Conservation (phyloP, 2,113 vertebrate genomes). For the Chascanopsetta lugubris region DNA sequence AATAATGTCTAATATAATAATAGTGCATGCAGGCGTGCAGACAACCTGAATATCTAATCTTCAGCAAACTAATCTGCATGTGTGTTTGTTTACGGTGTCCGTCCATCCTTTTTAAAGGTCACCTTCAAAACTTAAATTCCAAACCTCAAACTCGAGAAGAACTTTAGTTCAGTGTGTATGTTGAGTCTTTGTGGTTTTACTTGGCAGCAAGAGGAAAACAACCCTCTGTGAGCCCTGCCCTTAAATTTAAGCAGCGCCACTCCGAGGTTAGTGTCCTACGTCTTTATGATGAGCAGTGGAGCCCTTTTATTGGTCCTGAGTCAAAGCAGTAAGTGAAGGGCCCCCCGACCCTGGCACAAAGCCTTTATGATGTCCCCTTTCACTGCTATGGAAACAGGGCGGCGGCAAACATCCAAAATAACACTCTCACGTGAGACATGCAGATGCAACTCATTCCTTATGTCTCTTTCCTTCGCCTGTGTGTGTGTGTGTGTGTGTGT, state of each 20-base stretch:
- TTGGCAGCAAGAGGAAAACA: background rate
- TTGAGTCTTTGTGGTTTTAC: slow-evolving; percentile 11
- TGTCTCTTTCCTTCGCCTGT: slow-evolving; percentile 23
- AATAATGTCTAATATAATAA: too few relatives aligned
- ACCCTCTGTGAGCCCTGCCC: background rate
- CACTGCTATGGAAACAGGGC: slow-evolving; percentile 59
- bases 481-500: too few relatives aligned
- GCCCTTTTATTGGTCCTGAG: slow-evolving; percentile 62
- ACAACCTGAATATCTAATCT: too few relatives aligned
- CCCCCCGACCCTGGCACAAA: slow-evolving; percentile 57
- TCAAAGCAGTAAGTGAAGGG: slow-evolving; percentile 57
- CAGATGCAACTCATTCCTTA: slow-evolving; percentile 4
- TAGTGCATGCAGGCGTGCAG: too few relatives aligned
- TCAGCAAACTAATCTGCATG: too few relatives aligned
- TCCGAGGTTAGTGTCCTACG: slow-evolving; percentile 32
- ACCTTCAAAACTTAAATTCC: too few relatives aligned
- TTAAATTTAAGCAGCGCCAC: slow-evolving; percentile 24
- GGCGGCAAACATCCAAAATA: slow-evolving; percentile 51
- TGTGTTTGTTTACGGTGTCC: too few relatives aligned
- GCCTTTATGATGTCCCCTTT: slow-evolving; percentile 62
- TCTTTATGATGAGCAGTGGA: slow-evolving; percentile 59
- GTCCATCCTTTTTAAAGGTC: too few relatives aligned
- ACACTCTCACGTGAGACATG: slow-evolving; percentile 20
- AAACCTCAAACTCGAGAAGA: too few relatives aligned
- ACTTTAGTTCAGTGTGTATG: background rate